phyloP scores from a whole-genome alignment of 2,888 invertebrate species.

The Saturnia japonica region DNA sequence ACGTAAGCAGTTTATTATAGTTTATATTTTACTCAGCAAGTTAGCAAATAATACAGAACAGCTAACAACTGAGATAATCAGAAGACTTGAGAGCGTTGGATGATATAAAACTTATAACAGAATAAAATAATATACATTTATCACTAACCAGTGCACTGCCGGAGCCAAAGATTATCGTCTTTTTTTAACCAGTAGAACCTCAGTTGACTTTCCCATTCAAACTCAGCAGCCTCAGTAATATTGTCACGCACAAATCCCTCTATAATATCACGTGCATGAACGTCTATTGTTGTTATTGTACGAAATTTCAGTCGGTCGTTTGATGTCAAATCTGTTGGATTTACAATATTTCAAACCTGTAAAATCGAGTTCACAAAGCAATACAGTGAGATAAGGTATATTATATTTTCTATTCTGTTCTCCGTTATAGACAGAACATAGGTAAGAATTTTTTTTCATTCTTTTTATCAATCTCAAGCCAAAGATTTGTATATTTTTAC shows the following conservation, averaged over 20 bases:
- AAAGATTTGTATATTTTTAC: no score
- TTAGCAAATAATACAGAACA: slow-evolving; percentile 8
- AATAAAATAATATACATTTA: neutral
- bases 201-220: slow-evolving; percentile 97
- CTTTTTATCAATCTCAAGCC: no score
- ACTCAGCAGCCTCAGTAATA: slow-evolving; percentile 91
- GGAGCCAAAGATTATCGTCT: slow-evolving; percentile 89
- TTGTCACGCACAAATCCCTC: slow-evolving; percentile 91
- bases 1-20: no score
- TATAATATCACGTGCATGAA: slow-evolving; percentile 95
- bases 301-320: slow-evolving; percentile 95
- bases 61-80: neutral
- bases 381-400: neutral
- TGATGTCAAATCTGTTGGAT: slow-evolving; percentile 82
- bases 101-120: no score
- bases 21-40: no score
- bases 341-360: neutral
- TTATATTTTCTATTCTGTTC: neutral
- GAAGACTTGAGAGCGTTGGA: neutral
- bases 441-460: neutral
- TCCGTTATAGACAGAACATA: neutral
- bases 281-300: slow-evolving; percentile 94
- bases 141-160: slow-evolving; percentile 88
- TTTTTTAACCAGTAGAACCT: slow-evolving; percentile 95
- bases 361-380: neutral